Conservation (phyloP, 2,888 invertebrate genomes). For the Melolontha melolontha region DNA sequence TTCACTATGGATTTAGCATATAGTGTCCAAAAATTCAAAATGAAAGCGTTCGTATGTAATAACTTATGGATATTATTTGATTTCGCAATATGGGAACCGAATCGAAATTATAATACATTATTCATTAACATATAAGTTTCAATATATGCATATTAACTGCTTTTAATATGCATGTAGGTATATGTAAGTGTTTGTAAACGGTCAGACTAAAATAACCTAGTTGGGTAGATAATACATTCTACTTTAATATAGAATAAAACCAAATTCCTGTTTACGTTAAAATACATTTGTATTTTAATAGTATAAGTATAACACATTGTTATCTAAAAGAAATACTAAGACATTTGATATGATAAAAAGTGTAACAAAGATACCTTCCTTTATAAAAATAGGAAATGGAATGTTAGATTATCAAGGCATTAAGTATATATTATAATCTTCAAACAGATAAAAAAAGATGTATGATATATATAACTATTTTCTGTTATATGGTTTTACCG, state of each 20-base stretch:
- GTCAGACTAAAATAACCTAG: too few species aligned
- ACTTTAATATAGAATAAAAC: too few species aligned
- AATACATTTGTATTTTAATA: too few species aligned
- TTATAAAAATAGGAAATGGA: neutral
- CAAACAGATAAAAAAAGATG: conserved; percentile 11
- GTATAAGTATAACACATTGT: too few species aligned
- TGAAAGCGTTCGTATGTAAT: neutral
- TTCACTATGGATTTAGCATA: conserved; percentile 13
- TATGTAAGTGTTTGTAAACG: neutral
- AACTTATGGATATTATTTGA: neutral
- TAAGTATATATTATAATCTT: conserved; percentile 2
- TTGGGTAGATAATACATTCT: too few species aligned
- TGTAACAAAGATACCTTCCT: conserved; percentile 7
- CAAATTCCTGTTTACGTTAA: too few species aligned
- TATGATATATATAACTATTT: neutral
- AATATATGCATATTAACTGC: neutral
- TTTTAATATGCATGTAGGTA: conserved; percentile 1
- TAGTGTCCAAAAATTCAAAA: neutral
- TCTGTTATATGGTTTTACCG: neutral
- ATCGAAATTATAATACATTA: too few species aligned
- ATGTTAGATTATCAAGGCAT: conserved; percentile 1
- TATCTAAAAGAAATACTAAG: neutral
- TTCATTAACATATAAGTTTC: too few species aligned
- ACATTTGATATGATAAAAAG: conserved; percentile 4
- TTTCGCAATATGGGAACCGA: neutral